Evolutionary conservation across 2,797 vertebrate genomes (phyloP).

Genomic region (Spea hammondii): DNA sequence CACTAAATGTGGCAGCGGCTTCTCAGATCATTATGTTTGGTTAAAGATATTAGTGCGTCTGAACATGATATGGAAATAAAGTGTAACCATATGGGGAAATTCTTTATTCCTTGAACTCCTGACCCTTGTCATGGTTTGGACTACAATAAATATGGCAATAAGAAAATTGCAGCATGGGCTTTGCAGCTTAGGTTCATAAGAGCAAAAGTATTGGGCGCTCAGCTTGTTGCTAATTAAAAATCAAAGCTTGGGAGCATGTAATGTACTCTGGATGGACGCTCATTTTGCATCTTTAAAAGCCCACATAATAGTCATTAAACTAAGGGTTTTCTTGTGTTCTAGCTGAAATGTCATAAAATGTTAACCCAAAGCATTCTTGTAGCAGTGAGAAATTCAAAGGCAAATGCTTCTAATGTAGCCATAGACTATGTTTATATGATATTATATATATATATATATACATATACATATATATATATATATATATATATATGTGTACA

Average conservation of each 20-base stretch:
- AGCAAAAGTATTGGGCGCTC: conserved; percentile 60
- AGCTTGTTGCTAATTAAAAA: conserved; percentile 55
- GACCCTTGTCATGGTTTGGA: conserved; percentile 59
- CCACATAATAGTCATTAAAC: too few species aligned
- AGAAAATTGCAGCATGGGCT: conserved; percentile 58
- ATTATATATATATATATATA: too few species aligned
- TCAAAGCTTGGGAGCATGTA: conserved; percentile 35
- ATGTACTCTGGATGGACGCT: conserved; percentile 11
- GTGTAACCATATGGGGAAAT: conserved; percentile 74
- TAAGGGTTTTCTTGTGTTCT: too few species aligned
- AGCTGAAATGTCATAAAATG: too few species aligned
- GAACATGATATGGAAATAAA: conserved; percentile 70
- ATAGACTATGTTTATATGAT: too few species aligned
- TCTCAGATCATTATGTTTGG: conserved; percentile 79
- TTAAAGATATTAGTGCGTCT: conserved; percentile 76
- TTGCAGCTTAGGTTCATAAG: conserved; percentile 59
- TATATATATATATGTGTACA: too few species aligned
- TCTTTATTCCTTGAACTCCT: conserved; percentile 71
- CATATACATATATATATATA: too few species aligned
- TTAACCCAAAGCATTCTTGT: too few species aligned
- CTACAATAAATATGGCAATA: conserved; percentile 57
- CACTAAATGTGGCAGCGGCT: conserved; percentile 61
- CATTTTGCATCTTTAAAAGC: not conserved
- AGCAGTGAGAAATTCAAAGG: too few species aligned
- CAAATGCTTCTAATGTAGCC: too few species aligned